Evolutionary conservation across 2,797 vertebrate species (phyloP).

Genomic region (Enteromius unitaeniatus): DNA sequence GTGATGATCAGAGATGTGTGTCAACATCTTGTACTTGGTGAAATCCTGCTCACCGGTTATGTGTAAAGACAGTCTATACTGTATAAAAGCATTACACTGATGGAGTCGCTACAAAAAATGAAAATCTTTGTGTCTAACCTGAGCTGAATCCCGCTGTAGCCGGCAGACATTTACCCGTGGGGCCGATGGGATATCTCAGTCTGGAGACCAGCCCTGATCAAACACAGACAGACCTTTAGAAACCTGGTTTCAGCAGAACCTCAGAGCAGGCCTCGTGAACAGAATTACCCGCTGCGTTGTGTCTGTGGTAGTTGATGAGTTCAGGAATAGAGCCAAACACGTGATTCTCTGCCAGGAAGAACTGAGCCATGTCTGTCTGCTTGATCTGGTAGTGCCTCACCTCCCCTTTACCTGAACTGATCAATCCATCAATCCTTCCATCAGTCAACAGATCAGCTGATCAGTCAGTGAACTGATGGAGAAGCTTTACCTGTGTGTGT

Average conservation of each 20-base stretch:
- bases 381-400: constrained; percentile 90
- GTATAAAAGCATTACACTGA: too few species aligned
- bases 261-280: neutral
- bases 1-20: neutral
- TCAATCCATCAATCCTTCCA: constrained; percentile 16
- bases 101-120: neutral
- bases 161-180: constrained; percentile 76
- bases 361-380: constrained; percentile 73
- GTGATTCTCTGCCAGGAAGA: constrained; percentile 84
- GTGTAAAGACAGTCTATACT: too few species aligned
- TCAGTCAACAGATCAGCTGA: neutral
- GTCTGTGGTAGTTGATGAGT: constrained; percentile 85
- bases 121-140: constrained; percentile 64
- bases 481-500: constrained; percentile 61
- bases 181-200: constrained; percentile 81
- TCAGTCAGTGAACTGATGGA: constrained; percentile 12
- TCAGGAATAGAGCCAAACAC: constrained; percentile 84
- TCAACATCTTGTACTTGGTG: too few species aligned
- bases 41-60: too few species aligned
- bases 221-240: constrained; percentile 6
- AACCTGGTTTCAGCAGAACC: neutral
- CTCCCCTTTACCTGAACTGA: constrained; percentile 66
- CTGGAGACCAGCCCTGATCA: constrained; percentile 81
- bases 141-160: constrained; percentile 82
- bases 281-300: constrained; percentile 85